These are phyloP conservation scores for Sarcophaga rosellei DNA, from an alignment of 2,888 invertebrate genomes.

Conservation along the genomic window DNA sequence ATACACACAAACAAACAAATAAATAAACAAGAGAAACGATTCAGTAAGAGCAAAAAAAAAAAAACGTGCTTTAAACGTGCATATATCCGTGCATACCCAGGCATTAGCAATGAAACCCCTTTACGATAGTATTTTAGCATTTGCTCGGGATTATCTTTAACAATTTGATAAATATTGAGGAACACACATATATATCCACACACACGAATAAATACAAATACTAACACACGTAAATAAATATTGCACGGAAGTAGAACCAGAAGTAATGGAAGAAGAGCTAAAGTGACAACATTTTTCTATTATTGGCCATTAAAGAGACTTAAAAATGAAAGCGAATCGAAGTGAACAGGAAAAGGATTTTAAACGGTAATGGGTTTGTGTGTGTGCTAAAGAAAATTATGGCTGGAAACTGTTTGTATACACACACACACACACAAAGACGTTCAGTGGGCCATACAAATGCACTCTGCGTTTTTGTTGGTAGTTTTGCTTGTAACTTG, in stretches of 20 bases:
- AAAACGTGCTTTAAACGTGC: slow-evolving; percentile 36
- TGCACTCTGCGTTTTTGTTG: slow-evolving; percentile 36
- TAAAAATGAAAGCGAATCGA: slow-evolving; percentile 71
- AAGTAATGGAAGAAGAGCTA: slow-evolving; percentile 72
- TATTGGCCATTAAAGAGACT: slow-evolving; percentile 81
- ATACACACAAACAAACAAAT: neutral
- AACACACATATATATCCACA: neutral
- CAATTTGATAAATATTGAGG: slow-evolving; percentile 76
- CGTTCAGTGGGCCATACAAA: neutral
- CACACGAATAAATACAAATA: slow-evolving; percentile 24
- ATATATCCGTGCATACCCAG: neutral
- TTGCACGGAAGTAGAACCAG: neutral
- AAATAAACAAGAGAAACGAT: neutral
- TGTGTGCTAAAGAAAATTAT: slow-evolving; percentile 41
- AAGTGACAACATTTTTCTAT: slow-evolving; percentile 81
- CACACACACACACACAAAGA: neutral
- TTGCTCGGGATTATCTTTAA: slow-evolving; percentile 72
- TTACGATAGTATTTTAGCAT: slow-evolving; percentile 76
- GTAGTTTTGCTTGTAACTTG: neutral
- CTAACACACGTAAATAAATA: slow-evolving; percentile 53
- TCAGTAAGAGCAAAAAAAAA: neutral
- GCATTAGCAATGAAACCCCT: slow-evolving; percentile 20
- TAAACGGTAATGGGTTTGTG: slow-evolving; percentile 55
- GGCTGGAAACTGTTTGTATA: slow-evolving; percentile 16
- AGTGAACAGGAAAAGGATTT: slow-evolving; percentile 56